phyloP scores from a whole-genome alignment of 2,888 invertebrate genomes.

The Crepidodera aurea region DNA sequence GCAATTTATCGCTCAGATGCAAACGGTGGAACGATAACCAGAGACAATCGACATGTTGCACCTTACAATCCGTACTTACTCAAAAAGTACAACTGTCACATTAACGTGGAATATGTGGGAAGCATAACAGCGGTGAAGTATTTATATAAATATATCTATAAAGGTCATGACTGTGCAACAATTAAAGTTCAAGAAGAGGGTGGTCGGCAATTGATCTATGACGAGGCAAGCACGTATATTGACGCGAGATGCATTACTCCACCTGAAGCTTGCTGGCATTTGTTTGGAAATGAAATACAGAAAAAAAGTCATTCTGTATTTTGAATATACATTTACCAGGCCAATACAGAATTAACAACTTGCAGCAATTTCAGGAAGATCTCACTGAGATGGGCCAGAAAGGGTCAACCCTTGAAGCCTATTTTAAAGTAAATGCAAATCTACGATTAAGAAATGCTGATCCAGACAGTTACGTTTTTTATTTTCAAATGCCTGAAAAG shows the following conservation, averaged over 20 bases:
- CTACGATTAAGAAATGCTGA: neutral
- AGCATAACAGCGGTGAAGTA: neutral
- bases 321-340: neutral
- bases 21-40: neutral
- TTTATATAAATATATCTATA: neutral
- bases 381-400: neutral
- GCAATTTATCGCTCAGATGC: neutral
- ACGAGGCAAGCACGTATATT: neutral
- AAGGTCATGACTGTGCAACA: neutral
- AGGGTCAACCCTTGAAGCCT: neutral
- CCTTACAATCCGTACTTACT: neutral
- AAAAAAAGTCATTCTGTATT: neutral
- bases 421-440: neutral
- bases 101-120: neutral
- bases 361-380: neutral
- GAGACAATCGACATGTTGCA: neutral
- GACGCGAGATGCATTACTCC: neutral
- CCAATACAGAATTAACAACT: neutral
- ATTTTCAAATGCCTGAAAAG: neutral
- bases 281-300: neutral
- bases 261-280: neutral
- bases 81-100: neutral
- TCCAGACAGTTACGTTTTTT: neutral
- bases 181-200: neutral
- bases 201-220: neutral